Percentiles rank a stretch among this genome's conserved stretches.
Conservation (phyloP, 2,797 vertebrate genomes). For the Sebastes itinus region DNA sequence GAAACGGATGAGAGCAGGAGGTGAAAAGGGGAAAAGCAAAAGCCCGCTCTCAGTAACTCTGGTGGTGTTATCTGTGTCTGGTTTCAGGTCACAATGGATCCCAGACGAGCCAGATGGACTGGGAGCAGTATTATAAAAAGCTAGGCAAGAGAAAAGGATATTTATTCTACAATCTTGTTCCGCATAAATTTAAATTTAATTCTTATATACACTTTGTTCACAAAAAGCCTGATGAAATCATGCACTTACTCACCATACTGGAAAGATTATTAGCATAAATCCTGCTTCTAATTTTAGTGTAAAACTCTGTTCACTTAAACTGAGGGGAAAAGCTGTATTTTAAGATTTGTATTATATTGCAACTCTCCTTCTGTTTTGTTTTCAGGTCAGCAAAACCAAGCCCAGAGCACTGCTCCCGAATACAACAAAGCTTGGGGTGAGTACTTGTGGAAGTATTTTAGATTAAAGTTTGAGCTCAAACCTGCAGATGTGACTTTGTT, state of each 20-base stretch:
- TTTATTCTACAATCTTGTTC: neutral
- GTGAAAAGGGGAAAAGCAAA: conserved; percentile 25
- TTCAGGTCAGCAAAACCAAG: conserved; percentile 94
- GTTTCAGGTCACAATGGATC: conserved; percentile 83
- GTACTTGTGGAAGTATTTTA: conserved; percentile 43
- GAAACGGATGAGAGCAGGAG: conserved; percentile 37
- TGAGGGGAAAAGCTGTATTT: neutral
- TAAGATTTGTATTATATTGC: neutral
- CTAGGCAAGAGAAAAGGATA: conserved; percentile 63
- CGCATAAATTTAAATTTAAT: neutral
- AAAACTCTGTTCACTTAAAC: neutral
- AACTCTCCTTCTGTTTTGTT: conserved; percentile 54
- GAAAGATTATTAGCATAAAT: neutral
- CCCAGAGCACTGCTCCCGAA: conserved; percentile 91
- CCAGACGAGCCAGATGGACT: conserved; percentile 83
- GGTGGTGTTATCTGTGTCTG: conserved; percentile 70
- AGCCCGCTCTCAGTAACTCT: conserved; percentile 49
- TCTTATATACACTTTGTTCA: neutral
- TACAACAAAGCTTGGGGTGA: conserved; percentile 97
- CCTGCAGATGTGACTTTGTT: neutral
- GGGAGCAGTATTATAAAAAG: conserved; percentile 82
- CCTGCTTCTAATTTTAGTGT: neutral
- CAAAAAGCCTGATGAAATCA: neutral
- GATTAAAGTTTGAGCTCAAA: neutral
- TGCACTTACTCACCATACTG: neutral